phyloP scores from a whole-genome alignment of 2,797 vertebrate species.

The Danionella dracula region DNA sequence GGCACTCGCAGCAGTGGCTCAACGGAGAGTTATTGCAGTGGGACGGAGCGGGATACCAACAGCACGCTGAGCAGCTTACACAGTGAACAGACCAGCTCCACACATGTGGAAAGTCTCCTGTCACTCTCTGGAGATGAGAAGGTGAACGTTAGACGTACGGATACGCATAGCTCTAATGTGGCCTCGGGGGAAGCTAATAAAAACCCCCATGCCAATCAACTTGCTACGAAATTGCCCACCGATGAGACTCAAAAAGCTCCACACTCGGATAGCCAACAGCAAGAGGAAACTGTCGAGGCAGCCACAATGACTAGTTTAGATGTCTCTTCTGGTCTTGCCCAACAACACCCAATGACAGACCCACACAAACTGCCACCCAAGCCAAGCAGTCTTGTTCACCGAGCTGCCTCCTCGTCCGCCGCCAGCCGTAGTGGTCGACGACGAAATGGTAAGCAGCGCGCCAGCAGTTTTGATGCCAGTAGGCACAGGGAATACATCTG shows the following conservation, averaged over 20 bases:
- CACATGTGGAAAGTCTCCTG: conserved; percentile 88
- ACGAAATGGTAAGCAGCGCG: conserved; percentile 87
- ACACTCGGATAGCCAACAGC: conserved; percentile 24
- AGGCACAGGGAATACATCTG: conserved; percentile 87
- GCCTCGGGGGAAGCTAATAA: conserved; percentile 94
- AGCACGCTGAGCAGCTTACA: conserved; percentile 95
- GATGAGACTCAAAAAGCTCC: conserved; percentile 50
- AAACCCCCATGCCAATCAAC: conserved; percentile 95
- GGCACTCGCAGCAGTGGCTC: conserved; percentile 94
- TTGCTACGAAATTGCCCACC: conserved; percentile 63
- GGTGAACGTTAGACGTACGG: conserved; percentile 59
- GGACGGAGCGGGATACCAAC: conserved; percentile 93
- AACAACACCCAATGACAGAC: conserved; percentile 66
- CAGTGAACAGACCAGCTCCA: conserved; percentile 95
- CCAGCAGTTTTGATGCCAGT: conserved; percentile 94
- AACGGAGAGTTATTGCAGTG: conserved; percentile 95
- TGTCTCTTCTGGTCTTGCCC: conserved; percentile 43
- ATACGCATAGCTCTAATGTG: conserved; percentile 61
- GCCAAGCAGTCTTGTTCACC: conserved; percentile 78
- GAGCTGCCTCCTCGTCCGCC: conserved; percentile 74
- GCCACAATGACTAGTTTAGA: conserved; percentile 56
- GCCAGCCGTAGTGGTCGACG: conserved; percentile 74
- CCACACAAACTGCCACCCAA: conserved; percentile 72
- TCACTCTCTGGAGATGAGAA: conserved; percentile 82
- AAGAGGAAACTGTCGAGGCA: conserved; percentile 9